Base-by-base conservation (phyloP, 2,113 vertebrate genomes). In the Malurus alboscapulatus region DNA sequence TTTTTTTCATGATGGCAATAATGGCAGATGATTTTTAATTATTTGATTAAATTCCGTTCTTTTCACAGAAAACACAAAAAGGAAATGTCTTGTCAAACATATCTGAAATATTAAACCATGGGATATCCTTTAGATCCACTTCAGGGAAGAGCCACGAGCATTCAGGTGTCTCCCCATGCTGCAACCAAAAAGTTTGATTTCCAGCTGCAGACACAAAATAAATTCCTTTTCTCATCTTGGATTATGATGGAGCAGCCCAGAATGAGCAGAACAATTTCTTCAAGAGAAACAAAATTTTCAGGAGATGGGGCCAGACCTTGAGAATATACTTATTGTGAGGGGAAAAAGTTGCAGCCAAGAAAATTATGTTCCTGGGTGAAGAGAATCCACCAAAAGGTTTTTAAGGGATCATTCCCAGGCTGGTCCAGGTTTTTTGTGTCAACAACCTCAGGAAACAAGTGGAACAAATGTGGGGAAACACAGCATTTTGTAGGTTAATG, bases 141-240 rank as follows among this genome's bases (percentile, higher is more conserved):
- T n/a, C 9, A 26, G 45, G 17, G 10, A 66, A 66, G 47, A 50
- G 5, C 1, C 4, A 2, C 25, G 44, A 36, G 5, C 0, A 0
- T 48, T 20, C 17, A 34, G 21, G 5, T 14, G 4, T 76, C 27
- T 55, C 71, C 42, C 21, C 47, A 24, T 6, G 14, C 47, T 45
- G 16, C 18, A 42, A 7, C n/a, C 18, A 14, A 24, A 44, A 54
- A 2, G 1, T 22, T 14, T 5, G 2, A 42, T 47, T 78, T 71
- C 38, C n/a, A 67, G 17, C 8, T 63, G 4, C 26, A 51, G 3
- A 3, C 22, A 40, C 14, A 47, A 32, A 29, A 50, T 26, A 11
- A 16, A 59, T 51, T 55, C 27, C 17, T 16, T 27, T 68, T 14
- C 4, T 69, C 0, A 2, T 25, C 12, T 67, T 47, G 34, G 26